Percentiles rank a stretch among this genome's conserved stretches.
Conservation (phyloP, 2,888 invertebrate species). For the Euclidia mi region DNA sequence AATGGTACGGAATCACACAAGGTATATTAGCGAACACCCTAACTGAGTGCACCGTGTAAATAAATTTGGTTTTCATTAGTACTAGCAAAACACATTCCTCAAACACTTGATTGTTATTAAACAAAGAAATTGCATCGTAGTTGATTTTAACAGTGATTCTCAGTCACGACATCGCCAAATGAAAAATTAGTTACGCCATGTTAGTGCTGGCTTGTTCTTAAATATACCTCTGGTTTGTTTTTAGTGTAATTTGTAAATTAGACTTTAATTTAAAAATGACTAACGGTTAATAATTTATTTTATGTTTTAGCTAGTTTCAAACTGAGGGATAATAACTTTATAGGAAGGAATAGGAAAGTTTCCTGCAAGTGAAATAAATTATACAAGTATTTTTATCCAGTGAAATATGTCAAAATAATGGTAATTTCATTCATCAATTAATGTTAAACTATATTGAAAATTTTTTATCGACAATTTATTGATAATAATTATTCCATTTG, state of each 20-base stretch:
- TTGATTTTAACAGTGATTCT: conserved; percentile 54
- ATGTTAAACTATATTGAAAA: too few species aligned
- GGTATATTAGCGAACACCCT: background rate
- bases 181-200: conserved; percentile 45
- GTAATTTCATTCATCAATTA: too few species aligned
- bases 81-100: conserved; percentile 55
- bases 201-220: conserved; percentile 22
- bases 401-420: too few species aligned
- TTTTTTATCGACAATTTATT: too few species aligned
- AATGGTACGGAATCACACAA: conserved; percentile 27
- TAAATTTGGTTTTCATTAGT: conserved; percentile 59
- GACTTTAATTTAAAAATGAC: too few species aligned
- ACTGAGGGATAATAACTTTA: too few species aligned
- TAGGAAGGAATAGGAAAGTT: too few species aligned
- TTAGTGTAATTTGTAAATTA: background rate
- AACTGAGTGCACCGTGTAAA: conserved; percentile 37
- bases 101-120: conserved; percentile 55
- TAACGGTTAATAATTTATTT: too few species aligned
- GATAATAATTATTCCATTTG: too few species aligned
- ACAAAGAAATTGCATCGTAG: conserved; percentile 56
- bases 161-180: conserved; percentile 49
- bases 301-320: too few species aligned
- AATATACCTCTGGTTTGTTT: conserved; percentile 6
- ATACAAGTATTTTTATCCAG: too few species aligned
- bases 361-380: too few species aligned